Evolutionary conservation across 2,888 invertebrate species (phyloP), one percentile per base, ranked within the genome.

Genomic region (Sturmia bella): DNA sequence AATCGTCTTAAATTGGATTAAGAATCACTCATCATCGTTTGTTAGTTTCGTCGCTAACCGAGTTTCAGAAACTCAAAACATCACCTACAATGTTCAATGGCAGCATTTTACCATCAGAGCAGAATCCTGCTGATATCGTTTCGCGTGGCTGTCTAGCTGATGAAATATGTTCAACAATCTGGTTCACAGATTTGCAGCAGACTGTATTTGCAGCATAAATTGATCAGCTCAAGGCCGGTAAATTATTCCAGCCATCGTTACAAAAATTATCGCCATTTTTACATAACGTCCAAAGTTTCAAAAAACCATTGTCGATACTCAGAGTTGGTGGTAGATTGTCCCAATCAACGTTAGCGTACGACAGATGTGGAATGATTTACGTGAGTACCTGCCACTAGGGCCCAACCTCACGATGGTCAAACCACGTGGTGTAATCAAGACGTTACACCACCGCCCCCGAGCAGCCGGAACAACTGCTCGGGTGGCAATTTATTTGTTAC

Each of bases 281-380:
- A 1, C 59, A 63, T 4, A 27, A 19, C 19, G 21, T 57, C n/a
- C 45, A 48, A 3, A 37, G 59, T n/a, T 50, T 2, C 11, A 50
- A 21, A 15, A 15, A 17, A 57, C 52, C 48, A 13, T 50, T 69
- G 7, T 12, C 37, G 1, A 56, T 57, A 17, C 70, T 87, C 27
- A 80, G 87, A 74, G 87, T 87, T 52, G 87, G 87, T 43, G 87
- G 87, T 27, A 50, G 74, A 24, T 43, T 66, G 39, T 45, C 64
- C 19, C 63, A 64, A 15, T 19, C 74, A 32, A 78, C 87, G 4
- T 39, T 86, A 7, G 3, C 83, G 7, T 84, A 80, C 45, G 82
- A 84, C 27, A 73, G 84, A n/a, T n/a, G n/a, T n/a, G n/a, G n/a
- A n/a, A n/a, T n/a, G n/a, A n/a, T n/a, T n/a, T n/a, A n/a, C n/a